Percentiles rank a stretch among this genome's conserved stretches.
phyloP scores from a whole-genome alignment of 1,140 invertebrate genomes.

The Nasonia longicornis region DNA sequence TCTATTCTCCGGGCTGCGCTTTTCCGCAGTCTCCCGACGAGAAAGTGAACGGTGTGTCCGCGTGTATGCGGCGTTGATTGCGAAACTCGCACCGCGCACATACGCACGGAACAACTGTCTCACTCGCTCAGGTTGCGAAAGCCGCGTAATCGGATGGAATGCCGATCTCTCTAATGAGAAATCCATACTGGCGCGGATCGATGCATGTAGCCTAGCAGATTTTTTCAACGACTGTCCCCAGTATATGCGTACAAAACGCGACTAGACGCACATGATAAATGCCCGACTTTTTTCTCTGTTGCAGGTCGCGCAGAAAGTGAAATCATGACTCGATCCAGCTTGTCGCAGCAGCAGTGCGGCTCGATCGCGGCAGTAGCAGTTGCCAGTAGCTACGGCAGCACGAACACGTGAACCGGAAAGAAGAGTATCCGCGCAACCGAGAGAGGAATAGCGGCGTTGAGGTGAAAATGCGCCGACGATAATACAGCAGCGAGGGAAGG shows the following conservation, averaged over 20 bases:
- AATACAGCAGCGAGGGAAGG: background rate
- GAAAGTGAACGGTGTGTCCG: conserved; percentile 17
- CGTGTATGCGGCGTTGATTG: background rate
- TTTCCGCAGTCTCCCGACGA: background rate
- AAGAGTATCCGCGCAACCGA: background rate
- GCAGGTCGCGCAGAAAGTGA: conserved; percentile 9
- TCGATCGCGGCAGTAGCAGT: background rate
- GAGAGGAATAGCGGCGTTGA: background rate
- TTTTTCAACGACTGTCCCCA: background rate
- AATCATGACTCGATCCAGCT: background rate
- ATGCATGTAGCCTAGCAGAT: background rate
- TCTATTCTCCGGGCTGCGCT: background rate
- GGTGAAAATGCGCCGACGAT: background rate
- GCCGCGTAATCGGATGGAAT: conserved; percentile 9
- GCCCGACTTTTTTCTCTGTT: background rate
- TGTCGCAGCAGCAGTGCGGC: background rate
- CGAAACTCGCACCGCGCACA: background rate
- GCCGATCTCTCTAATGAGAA: conserved; percentile 7
- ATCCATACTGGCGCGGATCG: background rate
- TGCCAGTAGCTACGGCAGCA: background rate
- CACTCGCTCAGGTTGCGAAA: background rate
- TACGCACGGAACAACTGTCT: background rate
- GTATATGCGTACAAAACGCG: background rate
- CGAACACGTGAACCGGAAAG: background rate
- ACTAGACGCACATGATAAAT: background rate